Percentiles rank a stretch among this genome's conserved stretches.
These are phyloP conservation scores for Tuta absoluta DNA, from an alignment of 2,888 invertebrate species.

Conservation along the genomic window DNA sequence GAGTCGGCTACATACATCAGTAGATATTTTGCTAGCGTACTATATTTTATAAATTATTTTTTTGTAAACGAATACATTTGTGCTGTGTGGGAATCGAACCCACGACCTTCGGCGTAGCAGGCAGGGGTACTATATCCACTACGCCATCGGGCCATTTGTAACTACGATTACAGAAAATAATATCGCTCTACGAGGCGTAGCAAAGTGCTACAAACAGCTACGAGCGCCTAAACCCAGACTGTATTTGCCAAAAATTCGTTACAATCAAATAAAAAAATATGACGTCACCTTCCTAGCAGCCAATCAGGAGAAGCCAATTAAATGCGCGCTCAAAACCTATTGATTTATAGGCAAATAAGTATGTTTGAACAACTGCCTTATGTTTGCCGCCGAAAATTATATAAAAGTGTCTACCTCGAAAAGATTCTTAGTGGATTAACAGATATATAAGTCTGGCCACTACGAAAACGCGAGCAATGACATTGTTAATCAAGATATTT, in stretches of 20 bases:
- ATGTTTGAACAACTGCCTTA: constrained; percentile 2
- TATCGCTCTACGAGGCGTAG: background rate
- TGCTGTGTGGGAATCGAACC: too few relatives aligned
- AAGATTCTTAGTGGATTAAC: constrained; percentile 41
- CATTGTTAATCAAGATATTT: constrained; percentile 36
- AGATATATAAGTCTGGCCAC: constrained; percentile 46
- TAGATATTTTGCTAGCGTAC: too few relatives aligned
- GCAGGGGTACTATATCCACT: too few relatives aligned
- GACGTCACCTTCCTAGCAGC: constrained; percentile 21
- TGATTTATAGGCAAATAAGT: background rate
- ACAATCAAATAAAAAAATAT: background rate
- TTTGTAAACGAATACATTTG: too few relatives aligned
- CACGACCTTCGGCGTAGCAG: too few relatives aligned
- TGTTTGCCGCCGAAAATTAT: background rate
- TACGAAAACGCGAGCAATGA: constrained; percentile 30
- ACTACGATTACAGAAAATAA: too few relatives aligned
- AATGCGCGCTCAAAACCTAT: constrained; percentile 1
- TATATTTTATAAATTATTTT: too few relatives aligned
- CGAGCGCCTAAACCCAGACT: background rate
- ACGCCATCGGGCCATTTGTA: too few relatives aligned
- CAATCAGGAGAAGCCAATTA: constrained; percentile 36
- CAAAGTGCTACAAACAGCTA: background rate
- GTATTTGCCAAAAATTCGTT: background rate
- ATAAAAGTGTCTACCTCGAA: constrained; percentile 17
- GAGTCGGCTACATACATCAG: too few relatives aligned